Base-by-base conservation (phyloP, 2,113 vertebrate genomes). In the Oreochromis spilurus region DNA sequence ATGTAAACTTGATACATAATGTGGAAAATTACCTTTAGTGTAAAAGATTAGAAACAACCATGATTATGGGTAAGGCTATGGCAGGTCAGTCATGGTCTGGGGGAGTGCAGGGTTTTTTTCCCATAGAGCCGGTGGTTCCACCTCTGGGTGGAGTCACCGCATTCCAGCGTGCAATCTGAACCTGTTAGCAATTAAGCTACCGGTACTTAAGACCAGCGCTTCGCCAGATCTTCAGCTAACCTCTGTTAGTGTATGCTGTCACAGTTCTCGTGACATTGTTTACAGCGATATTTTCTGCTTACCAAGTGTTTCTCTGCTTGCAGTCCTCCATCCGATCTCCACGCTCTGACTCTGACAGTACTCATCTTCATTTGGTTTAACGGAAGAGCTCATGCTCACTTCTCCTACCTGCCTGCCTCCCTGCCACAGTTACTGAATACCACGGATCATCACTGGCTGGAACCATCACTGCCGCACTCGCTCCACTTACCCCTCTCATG, bases 381-480 rank as follows among this genome's bases (percentile, higher is more conserved):
- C 3, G 1, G 53, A 13, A 26, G 54, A 57, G 54, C 21, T 57
- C 12, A 1, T 26, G 54, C 54, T 57, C 21, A 1, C 12, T 3
- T 14, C 54, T 57, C 53, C 6, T 55, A 57, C 24, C 54, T 26
- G 24, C 54, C 12, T 62, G 16, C 58, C 58, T 62, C 58, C 58
- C 58, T 34, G 58, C 58, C 58, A 4, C 58, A 19, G 58, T 34
- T 62, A 62, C 16, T 34, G 29, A 2, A 34, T 19, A 62, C 58
- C 58, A 19, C 9, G 1, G 16, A 62, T 62, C 58, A 62, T 62
- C 58, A 62, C 58, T 62, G 58, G 29, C 29, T 62, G 29, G 29
- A 62, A 3, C 29, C 58, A 62, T 34, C 58, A 34, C 29, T 1
- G 0, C 1, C 3, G 0, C 26, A 17, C 14, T 54, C 10, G 3